Percentiles rank a stretch among this genome's conserved stretches.
Evolutionary conservation across 1,140 invertebrate genomes (phyloP).

Genomic region (Dinoponera quadriceps): DNA sequence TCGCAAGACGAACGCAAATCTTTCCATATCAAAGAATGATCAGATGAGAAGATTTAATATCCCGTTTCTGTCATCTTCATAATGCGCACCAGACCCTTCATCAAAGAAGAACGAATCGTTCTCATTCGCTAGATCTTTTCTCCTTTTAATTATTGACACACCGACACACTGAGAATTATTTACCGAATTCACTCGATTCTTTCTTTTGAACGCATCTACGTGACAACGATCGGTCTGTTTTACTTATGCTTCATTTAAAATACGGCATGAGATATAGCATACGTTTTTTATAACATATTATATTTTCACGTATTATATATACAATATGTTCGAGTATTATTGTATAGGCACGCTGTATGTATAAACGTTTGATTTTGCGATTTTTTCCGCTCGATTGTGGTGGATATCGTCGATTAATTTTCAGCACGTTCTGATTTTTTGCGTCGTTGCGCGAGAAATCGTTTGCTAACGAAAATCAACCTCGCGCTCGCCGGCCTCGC

Average conservation of each 20-base stretch:
- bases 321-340: too few relatives aligned
- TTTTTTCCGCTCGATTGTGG: not conserved
- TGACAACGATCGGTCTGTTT: not conserved
- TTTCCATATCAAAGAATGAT: constrained; percentile 35
- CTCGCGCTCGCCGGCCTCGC: not conserved
- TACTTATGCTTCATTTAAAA: not conserved
- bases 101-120: constrained; percentile 34
- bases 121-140: not conserved
- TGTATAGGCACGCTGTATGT: too few relatives aligned
- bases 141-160: constrained; percentile 1
- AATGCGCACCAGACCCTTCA: not conserved
- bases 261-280: not conserved
- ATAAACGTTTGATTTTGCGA: not conserved
- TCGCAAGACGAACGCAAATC: constrained; percentile 15
- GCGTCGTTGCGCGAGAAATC: constrained; percentile 3
- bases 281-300: not conserved
- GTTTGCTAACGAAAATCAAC: constrained; percentile 31
- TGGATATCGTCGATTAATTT: constrained; percentile 21
- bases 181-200: not conserved
- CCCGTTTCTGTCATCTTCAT: constrained; percentile 26
- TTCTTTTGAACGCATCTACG: not conserved
- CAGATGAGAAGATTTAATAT: constrained; percentile 50
- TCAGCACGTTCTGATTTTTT: constrained; percentile 5
- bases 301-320: too few relatives aligned
- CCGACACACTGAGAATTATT: not conserved